These are phyloP conservation scores for Chironomus tentans DNA, from an alignment of 2,888 invertebrate species.

Conservation along the genomic window DNA sequence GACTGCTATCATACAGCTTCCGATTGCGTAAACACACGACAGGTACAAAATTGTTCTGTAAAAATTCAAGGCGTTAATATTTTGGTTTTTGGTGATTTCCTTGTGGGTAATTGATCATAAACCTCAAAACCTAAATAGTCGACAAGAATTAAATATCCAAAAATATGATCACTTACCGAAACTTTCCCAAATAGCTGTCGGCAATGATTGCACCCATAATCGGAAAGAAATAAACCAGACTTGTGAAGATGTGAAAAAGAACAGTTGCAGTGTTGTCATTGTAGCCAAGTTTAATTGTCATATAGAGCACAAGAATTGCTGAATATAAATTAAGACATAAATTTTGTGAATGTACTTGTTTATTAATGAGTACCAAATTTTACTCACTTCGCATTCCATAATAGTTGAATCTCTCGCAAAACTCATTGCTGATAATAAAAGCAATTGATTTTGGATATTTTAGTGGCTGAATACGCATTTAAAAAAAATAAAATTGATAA, in stretches of 20 bases:
- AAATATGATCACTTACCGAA: constrained; percentile 39
- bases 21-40: constrained; percentile 61
- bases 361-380: neutral
- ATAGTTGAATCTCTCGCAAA: constrained; percentile 76
- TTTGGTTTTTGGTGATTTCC: neutral
- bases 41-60: constrained; percentile 52
- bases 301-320: constrained; percentile 90
- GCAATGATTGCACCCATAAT: constrained; percentile 87
- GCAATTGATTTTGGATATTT: constrained; percentile 50
- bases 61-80: neutral
- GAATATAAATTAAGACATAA: constrained; percentile 36
- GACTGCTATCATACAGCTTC: constrained; percentile 55
- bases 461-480: too few relatives aligned
- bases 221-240: constrained; percentile 85
- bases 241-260: constrained; percentile 80
- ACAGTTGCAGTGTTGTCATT: constrained; percentile 67
- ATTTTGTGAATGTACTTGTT: neutral
- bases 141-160: neutral
- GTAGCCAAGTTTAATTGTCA: constrained; percentile 67
- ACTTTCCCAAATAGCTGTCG: constrained; percentile 87
- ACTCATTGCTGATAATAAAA: constrained; percentile 86
- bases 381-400: constrained; percentile 26
- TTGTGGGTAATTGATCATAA: too few relatives aligned
- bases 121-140: neutral
- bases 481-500: neutral